Evolutionary conservation across 92 coral and sea anemone species (phyloP).

Genomic region (Bergia puertoricense): DNA sequence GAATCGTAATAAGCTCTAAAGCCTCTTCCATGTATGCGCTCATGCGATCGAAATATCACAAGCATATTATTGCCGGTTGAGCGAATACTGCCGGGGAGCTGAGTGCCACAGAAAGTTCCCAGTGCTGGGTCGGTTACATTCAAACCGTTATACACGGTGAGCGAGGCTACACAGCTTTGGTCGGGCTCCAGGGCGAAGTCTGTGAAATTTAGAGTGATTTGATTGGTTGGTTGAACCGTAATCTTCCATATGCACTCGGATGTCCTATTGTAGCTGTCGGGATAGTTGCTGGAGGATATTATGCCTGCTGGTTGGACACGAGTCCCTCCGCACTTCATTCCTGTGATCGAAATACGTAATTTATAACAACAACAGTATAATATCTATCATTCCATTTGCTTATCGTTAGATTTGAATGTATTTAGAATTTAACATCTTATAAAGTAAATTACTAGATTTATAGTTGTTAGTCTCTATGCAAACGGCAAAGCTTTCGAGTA

Average conservation of each 20-base stretch:
- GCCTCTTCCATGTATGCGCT: conserved; percentile 60
- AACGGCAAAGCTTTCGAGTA: too few relatives aligned
- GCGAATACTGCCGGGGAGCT: conserved; percentile 56
- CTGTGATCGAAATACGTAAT: conserved; percentile 30
- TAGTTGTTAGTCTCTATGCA: too few relatives aligned
- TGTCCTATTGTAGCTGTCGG: conserved; percentile 56
- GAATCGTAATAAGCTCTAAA: conserved; percentile 89
- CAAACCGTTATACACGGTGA: conserved; percentile 68
- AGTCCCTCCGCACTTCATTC: conserved; percentile 72
- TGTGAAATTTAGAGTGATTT: conserved; percentile 78
- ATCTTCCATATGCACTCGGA: conserved; percentile 74
- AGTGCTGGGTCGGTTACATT: conserved; percentile 68
- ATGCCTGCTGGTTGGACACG: conserved; percentile 79
- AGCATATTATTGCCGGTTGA: conserved; percentile 70
- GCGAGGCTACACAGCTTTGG: conserved; percentile 64
- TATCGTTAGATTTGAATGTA: too few relatives aligned
- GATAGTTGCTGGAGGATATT: conserved; percentile 79
- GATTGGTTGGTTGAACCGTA: conserved; percentile 55
- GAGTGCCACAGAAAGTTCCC: conserved; percentile 69
- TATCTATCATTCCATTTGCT: too few relatives aligned
- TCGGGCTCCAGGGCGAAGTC: conserved; percentile 69
- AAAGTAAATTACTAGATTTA: too few relatives aligned
- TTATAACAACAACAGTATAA: too few relatives aligned
- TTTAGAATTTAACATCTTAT: too few relatives aligned
- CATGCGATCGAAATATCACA: conserved; percentile 60